These are phyloP conservation scores for Gandaritis pyraliata DNA, from an alignment of 2,888 invertebrate species.

Conservation along the genomic window DNA sequence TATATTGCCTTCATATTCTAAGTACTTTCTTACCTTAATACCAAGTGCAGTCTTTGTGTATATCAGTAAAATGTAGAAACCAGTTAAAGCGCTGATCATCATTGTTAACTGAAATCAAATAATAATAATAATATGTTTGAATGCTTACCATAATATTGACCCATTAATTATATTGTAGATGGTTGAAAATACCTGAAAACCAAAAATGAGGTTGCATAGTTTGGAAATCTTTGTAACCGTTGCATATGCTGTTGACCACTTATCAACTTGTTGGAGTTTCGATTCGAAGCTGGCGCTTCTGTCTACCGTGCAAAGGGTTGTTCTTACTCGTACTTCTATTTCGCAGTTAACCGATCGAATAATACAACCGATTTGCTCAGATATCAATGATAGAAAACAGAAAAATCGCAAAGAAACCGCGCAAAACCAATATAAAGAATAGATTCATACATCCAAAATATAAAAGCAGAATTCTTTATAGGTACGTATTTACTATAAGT, in stretches of 20 bases:
- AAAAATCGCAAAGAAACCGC: conserved; percentile 4
- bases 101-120: background rate
- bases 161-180: too few relatives aligned
- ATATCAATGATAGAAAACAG: conserved; percentile 16
- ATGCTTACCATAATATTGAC: too few relatives aligned
- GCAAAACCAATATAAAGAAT: background rate
- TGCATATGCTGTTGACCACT: conserved; percentile 27
- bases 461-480: background rate
- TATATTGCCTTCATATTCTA: too few relatives aligned
- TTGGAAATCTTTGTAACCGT: conserved; percentile 22
- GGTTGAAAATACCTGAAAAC: conserved; percentile 23
- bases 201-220: conserved; percentile 21
- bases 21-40: background rate
- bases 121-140: too few relatives aligned
- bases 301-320: background rate
- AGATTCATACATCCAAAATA: background rate
- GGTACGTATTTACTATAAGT: background rate
- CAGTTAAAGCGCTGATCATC: background rate
- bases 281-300: background rate
- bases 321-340: background rate
- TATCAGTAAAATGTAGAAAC: background rate
- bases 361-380: conserved; percentile 17
- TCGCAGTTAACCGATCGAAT: conserved; percentile 19
- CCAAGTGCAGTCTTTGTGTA: background rate
- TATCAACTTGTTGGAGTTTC: conserved; percentile 10